Evolutionary conservation across 1,140 invertebrate genomes (phyloP), one percentile per base, ranked within the genome.

Genomic region (Diuraphis noxia): DNA sequence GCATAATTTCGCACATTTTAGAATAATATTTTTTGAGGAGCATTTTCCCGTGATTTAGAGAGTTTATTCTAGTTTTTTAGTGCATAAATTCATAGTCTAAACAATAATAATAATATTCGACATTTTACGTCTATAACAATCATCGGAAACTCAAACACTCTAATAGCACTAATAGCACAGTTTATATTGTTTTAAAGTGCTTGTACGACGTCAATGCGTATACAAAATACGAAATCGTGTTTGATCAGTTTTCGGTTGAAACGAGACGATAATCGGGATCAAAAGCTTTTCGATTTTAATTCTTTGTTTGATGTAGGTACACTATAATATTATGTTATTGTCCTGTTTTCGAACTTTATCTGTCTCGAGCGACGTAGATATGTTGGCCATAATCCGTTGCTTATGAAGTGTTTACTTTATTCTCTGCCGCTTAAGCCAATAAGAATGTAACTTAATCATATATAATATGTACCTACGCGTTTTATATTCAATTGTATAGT

Each of bases 261-360:
- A 72, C 8, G 30, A 72, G 56, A 84, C 41, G 40, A 84, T 34
- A 34, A 84, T 84, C 5, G 36, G 40, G 82, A 84, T 84, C 43
- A 84, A 84, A 46, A 84, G 82, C 23, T 72, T 72, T 72, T 82
- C 81, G 40, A n/a, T 82, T 43, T 84, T 84, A 43, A 43, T 84
- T 84, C 41, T 84, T 19, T 30, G 40, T 25, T 84, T 36, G 40
- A 84, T 41, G 56, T 49, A 19, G 2, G 10, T 40, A 41, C 30
- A 30, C 30, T 84, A 81, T 30, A 84, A 40, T 41, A n/a, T 30
- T 36, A 38, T 79, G 21, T 79, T 77, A 77, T 38, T 17, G 49
- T 49, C 30, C 34, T 34, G 43, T 49, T 82, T 82, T 49, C n/a
- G 8, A 49, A 86, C 46, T 2, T 86, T 34, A 43, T 85, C 41